phyloP scores from a whole-genome alignment of 2,113 vertebrate genomes.

The Centropristis striata region DNA sequence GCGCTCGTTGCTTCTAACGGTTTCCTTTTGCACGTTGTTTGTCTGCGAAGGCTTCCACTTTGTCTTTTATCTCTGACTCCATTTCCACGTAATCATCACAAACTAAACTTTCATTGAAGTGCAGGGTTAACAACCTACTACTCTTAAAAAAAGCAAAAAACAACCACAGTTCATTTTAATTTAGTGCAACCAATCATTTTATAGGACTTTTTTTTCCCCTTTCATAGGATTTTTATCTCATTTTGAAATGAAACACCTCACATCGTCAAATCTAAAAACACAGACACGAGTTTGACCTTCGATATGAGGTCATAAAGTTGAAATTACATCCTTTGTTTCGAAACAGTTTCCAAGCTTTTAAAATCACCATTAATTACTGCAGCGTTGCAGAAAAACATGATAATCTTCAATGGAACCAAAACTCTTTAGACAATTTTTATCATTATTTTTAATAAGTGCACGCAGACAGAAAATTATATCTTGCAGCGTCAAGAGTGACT shows the following conservation, averaged over 20 bases:
- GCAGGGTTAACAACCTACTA: not conserved
- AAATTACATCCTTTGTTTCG: not conserved
- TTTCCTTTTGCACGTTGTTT: slow-evolving; percentile 18
- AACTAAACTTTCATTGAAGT: not conserved
- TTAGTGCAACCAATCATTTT: not conserved
- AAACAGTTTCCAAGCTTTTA: too few species aligned
- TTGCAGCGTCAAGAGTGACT: not conserved
- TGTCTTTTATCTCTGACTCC: not conserved
- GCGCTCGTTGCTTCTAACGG: slow-evolving; percentile 11
- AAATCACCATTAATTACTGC: not conserved
- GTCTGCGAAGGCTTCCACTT: not conserved
- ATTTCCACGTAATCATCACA: not conserved
- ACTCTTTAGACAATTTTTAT: not conserved
- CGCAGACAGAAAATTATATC: not conserved
- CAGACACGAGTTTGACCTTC: not conserved
- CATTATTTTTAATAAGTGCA: not conserved
- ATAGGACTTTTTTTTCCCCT: not conserved
- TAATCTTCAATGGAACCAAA: not conserved
- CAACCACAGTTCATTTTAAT: slow-evolving; percentile 6
- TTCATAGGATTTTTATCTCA: slow-evolving; percentile 21
- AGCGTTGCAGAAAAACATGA: not conserved
- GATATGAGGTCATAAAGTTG: slow-evolving; percentile 10
- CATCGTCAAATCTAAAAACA: slow-evolving; percentile 24
- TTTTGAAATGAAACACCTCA: slow-evolving; percentile 55
- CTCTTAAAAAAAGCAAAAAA: not conserved